A percentile compares a stretch with the other conserved stretches of the same genome.
These are phyloP conservation scores for Bufo bufo DNA, from an alignment of 2,113 vertebrate genomes.

Conservation along the genomic window DNA sequence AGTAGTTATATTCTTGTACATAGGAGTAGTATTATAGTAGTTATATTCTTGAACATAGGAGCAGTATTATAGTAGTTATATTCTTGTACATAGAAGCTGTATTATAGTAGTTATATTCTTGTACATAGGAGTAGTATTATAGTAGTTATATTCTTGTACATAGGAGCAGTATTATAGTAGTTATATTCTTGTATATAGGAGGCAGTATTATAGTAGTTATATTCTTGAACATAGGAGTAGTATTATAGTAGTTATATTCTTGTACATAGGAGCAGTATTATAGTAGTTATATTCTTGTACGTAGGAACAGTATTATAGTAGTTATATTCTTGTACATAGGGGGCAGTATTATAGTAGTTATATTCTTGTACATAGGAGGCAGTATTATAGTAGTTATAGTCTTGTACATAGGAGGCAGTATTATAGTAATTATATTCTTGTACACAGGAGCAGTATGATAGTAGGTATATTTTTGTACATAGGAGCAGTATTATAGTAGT, in stretches of 20 bases:
- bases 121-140: not conserved
- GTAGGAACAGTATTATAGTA: not conserved
- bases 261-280: not conserved
- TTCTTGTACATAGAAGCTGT: not conserved
- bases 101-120: conserved; percentile 6
- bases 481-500: not conserved
- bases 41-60: not conserved
- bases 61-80: no score
- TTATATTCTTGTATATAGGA: not conserved
- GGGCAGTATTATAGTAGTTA: no score
- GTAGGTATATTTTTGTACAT: no score
- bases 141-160: not conserved
- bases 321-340: no score
- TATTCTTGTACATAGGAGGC: no score
- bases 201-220: conserved; percentile 7
- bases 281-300: not conserved
- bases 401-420: no score
- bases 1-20: not conserved
- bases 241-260: conserved; percentile 5
- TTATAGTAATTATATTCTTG: no score
- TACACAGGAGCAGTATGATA: no score
- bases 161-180: not conserved
- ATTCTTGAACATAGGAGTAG: not conserved
- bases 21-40: not conserved
- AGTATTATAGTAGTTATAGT: no score